Base-by-base conservation (phyloP, 2,888 invertebrate genomes). In the Drosophila phalerata region DNA sequence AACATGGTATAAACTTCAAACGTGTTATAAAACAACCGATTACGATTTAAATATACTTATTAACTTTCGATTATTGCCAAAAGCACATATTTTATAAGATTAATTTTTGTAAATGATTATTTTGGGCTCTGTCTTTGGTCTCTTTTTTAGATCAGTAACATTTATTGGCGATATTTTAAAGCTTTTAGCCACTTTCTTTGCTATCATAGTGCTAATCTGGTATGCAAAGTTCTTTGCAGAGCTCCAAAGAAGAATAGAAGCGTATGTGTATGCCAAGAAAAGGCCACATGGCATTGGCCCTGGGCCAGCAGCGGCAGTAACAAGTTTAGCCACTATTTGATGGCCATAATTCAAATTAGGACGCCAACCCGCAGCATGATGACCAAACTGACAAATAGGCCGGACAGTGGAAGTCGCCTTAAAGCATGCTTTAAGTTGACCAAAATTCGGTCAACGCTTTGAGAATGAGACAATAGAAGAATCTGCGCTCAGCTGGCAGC, bases 331-430 rank as follows among this genome's bases (percentile, higher is more conserved):
- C 71, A 85, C 86, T 83, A 78, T 84, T 85, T 85, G 87, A 88
- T 80, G 75, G 69, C 76, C 76, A 84, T 85, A 85, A 88, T 83
- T 85, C 88, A 85, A 85, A 85, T 88, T 88, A 88, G 88, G 55
- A 51, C 62, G 56, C 25, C 57, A 32, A 45, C 63, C 48, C 55
- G 37, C 25, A 30, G 30, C 11, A 30, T 52, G 66, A 60, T 55
- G 61, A 32, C 49, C 57, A 66, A 19, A 19, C 79, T 79, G 80
- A 72, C 84, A 82, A 84, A 87, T 84, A 77, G 88, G 83, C 74
- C 64, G 69, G 60, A 55, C 67, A 53, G 66, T 49, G 56, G 68
- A 55, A 62, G 63, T 56, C 47, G 79, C 69, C 77, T 84, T 87
- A 43, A 85, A 88, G 74, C 73, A 58, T 19, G 43, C 85, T 82